Evolutionary conservation across 2,113 vertebrate genomes (phyloP).

Genomic region (Pardalotus punctatus): DNA sequence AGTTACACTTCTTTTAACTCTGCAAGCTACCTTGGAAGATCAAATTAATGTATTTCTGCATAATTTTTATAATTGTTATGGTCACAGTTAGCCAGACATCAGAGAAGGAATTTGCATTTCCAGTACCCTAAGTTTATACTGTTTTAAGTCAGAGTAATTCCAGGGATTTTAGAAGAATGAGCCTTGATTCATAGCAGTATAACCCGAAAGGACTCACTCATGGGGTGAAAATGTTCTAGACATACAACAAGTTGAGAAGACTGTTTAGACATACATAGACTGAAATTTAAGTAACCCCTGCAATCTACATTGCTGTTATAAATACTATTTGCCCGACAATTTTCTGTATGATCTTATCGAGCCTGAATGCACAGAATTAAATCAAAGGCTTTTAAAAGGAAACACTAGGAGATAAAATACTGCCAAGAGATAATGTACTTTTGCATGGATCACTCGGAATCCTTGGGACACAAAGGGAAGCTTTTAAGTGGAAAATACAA

Average conservation of each 20-base stretch:
- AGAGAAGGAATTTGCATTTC: neutral
- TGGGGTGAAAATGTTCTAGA: neutral
- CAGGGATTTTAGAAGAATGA: neutral
- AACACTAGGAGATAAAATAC: neutral
- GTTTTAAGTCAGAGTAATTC: neutral
- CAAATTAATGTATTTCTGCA: neutral
- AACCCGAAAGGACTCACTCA: neutral
- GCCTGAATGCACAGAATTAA: neutral
- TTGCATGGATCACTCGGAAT: neutral
- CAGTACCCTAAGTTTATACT: neutral
- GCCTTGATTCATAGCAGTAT: neutral
- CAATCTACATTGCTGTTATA: neutral
- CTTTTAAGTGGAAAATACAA: constrained; percentile 39
- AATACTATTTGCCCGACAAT: neutral
- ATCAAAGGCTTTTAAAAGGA: neutral
- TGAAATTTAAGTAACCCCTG: neutral
- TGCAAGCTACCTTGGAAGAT: neutral
- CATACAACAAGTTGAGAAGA: neutral
- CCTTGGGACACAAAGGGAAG: neutral
- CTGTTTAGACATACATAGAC: neutral
- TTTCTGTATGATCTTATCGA: neutral
- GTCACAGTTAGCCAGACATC: neutral
- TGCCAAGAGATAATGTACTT: neutral
- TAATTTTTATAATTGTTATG: neutral
- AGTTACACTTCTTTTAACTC: neutral